Percentiles rank a stretch among this genome's conserved stretches.
Conservation (phyloP, 2,888 invertebrate genomes). For the Artemia sp. region DNA sequence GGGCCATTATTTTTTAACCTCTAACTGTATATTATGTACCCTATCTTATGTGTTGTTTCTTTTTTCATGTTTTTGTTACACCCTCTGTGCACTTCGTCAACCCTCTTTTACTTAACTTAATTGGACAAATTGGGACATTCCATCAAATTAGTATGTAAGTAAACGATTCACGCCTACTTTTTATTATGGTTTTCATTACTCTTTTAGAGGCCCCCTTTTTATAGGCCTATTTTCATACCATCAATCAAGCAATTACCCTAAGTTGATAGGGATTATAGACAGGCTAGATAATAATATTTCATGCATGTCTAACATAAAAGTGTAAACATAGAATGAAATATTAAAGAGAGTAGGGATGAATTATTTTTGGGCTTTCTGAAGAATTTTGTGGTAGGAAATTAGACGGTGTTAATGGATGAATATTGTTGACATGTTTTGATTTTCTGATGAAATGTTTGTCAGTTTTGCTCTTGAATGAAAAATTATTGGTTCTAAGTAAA, state of each 20-base stretch:
- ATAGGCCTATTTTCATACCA: slow-evolving; percentile 9
- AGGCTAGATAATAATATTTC: background rate
- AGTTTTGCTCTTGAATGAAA: too few relatives aligned
- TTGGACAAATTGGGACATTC: background rate
- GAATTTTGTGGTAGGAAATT: background rate
- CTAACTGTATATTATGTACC: too few relatives aligned
- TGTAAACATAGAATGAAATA: slow-evolving; percentile 11
- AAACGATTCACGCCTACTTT: slow-evolving; percentile 12
- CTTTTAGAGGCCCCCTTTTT: background rate
- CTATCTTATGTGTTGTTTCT: too few relatives aligned
- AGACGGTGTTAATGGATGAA: slow-evolving; percentile 12
- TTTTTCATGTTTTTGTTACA: too few relatives aligned
- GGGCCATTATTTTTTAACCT: too few relatives aligned
- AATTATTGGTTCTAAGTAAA: too few relatives aligned
- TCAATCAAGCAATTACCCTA: slow-evolving; percentile 7
- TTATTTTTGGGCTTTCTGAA: background rate
- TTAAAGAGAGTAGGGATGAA: background rate
- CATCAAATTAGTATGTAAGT: slow-evolving; percentile 13
- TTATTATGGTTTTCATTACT: slow-evolving; percentile 6
- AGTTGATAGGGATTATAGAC: background rate
- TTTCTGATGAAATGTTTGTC: too few relatives aligned
- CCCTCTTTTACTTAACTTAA: too few relatives aligned
- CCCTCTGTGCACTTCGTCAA: too few relatives aligned
- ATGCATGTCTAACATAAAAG: background rate
- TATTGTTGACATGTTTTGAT: background rate